Percentiles rank a stretch among this genome's conserved stretches.
These are phyloP conservation scores for Mugil cephalus DNA, from an alignment of 2,113 vertebrate genomes.

Conservation along the genomic window DNA sequence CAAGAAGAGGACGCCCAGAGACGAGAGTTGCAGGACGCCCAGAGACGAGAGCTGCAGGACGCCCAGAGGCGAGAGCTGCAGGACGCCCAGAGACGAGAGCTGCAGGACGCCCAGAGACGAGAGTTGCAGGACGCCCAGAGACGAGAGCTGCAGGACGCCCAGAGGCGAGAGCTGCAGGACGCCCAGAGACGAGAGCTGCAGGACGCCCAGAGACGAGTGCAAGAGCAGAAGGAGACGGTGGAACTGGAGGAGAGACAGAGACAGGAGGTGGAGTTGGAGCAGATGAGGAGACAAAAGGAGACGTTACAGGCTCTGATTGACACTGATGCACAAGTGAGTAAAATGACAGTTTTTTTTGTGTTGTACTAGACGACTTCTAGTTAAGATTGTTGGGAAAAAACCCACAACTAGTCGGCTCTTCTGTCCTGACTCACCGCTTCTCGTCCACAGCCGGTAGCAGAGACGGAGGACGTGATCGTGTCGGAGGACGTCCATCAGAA, in stretches of 20 bases:
- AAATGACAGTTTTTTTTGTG: neutral
- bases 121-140: constrained; percentile 16
- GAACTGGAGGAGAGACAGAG: constrained; percentile 30
- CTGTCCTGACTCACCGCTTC: neutral
- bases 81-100: constrained; percentile 5
- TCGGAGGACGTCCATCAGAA: constrained; percentile 49
- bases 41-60: constrained; percentile 12
- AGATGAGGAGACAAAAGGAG: constrained; percentile 67
- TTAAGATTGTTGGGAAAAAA: neutral
- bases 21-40: neutral
- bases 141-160: constrained; percentile 49
- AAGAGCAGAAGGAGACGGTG: no score
- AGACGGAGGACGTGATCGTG: constrained; percentile 11
- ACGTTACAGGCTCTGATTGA: constrained; percentile 69
- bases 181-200: constrained; percentile 3
- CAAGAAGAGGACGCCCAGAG: constrained; percentile 15
- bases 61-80: constrained; percentile 48
- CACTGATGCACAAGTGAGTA: constrained; percentile 81
- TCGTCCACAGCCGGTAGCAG: constrained; percentile 9
- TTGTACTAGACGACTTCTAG: neutral
- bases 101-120: constrained; percentile 5
- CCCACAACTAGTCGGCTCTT: neutral
- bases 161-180: neutral
- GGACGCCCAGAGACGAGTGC: constrained; percentile 40
- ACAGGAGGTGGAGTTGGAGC: constrained; percentile 40